A percentile compares a stretch with the other conserved stretches of the same genome.
These are phyloP conservation scores for Pterocles orientalis DNA, from an alignment of 2,113 vertebrate genomes.

Conservation along the genomic window DNA sequence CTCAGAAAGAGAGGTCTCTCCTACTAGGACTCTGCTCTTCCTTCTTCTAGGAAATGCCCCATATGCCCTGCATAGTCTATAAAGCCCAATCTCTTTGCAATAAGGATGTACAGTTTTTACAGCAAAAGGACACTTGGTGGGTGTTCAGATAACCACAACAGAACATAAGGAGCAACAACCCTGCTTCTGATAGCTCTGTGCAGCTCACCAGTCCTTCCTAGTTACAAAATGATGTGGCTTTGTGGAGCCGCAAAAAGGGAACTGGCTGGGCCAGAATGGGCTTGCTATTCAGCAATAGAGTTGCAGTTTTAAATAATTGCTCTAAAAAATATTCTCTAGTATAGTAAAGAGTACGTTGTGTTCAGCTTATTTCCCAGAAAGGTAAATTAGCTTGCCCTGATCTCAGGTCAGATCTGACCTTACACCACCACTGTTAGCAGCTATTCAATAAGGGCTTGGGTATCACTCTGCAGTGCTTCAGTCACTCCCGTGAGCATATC, in stretches of 20 bases:
- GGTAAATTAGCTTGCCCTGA: not conserved
- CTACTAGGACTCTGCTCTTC: not conserved
- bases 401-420: not conserved
- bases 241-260: not conserved
- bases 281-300: not conserved
- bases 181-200: not conserved
- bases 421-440: not conserved
- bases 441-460: not conserved
- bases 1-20: not conserved
- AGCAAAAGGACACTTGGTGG: rapidly evolving
- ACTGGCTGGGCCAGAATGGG: not conserved
- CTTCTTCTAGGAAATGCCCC: not conserved
- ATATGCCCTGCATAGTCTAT: not conserved
- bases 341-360: not conserved
- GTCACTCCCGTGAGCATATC: rapidly evolving
- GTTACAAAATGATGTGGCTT: not conserved
- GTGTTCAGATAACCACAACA: rapidly evolving
- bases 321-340: not conserved
- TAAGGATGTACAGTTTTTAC: not conserved
- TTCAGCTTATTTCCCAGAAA: not conserved
- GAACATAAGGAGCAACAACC: not conserved
- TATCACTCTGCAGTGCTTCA: not conserved
- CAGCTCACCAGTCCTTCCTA: not conserved
- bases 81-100: not conserved
- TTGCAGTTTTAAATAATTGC: not conserved